Conservation (phyloP, 2,797 vertebrate species). For the Alcedo quadribrachys region DNA sequence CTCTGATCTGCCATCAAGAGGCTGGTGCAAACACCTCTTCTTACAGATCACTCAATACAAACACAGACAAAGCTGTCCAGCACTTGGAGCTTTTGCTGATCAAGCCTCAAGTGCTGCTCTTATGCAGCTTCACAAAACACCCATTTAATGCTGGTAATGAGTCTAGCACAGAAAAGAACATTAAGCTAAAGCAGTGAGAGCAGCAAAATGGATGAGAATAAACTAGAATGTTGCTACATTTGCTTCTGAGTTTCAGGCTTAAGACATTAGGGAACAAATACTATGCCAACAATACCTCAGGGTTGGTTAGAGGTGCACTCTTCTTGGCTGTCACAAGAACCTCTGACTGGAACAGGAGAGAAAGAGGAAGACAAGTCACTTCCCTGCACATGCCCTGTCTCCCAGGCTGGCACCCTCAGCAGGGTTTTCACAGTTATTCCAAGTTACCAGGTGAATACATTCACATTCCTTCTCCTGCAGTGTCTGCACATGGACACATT, state of each 20-base stretch:
- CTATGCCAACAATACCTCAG: constrained; percentile 80
- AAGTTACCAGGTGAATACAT: background rate
- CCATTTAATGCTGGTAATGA: background rate
- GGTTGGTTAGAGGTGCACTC: constrained; percentile 77
- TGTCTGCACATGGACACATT: background rate
- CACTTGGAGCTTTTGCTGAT: background rate
- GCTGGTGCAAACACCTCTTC: background rate
- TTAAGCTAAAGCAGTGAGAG: background rate
- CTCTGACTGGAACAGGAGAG: constrained; percentile 82
- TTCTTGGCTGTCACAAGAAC: constrained; percentile 71
- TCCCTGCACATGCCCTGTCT: background rate
- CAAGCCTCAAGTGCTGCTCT: background rate
- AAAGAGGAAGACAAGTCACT: background rate
- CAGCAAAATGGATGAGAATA: background rate
- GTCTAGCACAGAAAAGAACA: background rate
- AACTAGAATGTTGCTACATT: background rate
- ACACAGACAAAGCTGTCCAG: background rate
- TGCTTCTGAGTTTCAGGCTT: background rate
- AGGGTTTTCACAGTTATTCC: background rate
- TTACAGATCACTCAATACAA: background rate
- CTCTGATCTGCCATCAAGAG: background rate
- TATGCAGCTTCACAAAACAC: background rate
- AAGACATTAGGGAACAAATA: background rate
- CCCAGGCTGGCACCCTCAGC: background rate
- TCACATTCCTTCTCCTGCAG: background rate